A percentile compares a stretch with the other conserved stretches of the same genome.
Evolutionary conservation across 2,113 vertebrate species (phyloP).

Genomic region (Bos taurus): DNA sequence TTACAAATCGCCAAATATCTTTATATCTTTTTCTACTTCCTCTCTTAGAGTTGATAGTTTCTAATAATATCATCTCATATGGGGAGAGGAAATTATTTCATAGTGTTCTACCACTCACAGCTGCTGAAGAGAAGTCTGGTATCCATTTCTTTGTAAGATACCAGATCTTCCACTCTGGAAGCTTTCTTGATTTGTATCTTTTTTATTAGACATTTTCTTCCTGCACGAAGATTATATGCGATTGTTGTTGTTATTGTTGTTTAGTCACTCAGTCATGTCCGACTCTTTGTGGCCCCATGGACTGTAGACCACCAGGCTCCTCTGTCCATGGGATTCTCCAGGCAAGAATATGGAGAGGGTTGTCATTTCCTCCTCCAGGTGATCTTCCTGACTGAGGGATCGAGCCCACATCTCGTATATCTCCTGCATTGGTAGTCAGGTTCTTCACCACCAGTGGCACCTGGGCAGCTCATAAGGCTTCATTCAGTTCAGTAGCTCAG

Average conservation of each 20-base stretch:
- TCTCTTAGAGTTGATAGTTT: neutral
- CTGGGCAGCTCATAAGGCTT: neutral
- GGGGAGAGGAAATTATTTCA: neutral
- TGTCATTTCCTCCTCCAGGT: neutral
- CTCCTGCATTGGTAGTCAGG: neutral
- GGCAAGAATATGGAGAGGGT: neutral
- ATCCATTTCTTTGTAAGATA: neutral
- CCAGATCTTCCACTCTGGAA: neutral
- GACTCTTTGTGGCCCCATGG: neutral
- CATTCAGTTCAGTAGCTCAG: neutral
- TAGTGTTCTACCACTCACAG: neutral
- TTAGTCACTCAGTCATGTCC: accelerated
- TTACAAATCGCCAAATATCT: neutral
- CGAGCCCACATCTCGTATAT: neutral
- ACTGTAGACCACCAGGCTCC: neutral
- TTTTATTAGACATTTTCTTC: neutral
- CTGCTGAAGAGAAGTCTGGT: neutral
- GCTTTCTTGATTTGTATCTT: neutral
- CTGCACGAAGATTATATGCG: neutral
- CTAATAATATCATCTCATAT: neutral
- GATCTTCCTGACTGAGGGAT: neutral
- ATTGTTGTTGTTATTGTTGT: neutral
- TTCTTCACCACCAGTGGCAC: neutral
- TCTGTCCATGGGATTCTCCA: neutral
- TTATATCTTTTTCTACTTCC: neutral